phyloP scores from a whole-genome alignment of 2,113 vertebrate species.

The Cynocephalus volans region DNA sequence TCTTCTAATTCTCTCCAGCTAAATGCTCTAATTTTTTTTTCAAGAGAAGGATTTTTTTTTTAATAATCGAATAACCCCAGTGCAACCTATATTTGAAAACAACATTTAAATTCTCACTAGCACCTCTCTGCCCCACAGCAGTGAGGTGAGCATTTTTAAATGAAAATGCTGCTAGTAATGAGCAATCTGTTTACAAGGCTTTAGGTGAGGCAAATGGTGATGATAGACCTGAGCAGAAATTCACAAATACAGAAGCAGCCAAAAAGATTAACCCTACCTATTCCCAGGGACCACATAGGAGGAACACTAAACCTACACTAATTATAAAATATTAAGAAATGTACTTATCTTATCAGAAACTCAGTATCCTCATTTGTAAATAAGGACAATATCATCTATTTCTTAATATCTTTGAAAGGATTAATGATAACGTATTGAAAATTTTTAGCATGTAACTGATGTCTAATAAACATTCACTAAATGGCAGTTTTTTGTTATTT shows the following conservation, averaged over 20 bases:
- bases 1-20: conserved; percentile 14
- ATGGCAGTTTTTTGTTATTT: background rate
- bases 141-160: background rate
- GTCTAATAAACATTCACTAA: background rate
- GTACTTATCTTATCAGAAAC: background rate
- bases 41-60: background rate
- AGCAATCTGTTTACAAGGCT: background rate
- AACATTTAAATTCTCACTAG: background rate
- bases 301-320: background rate
- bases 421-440: background rate
- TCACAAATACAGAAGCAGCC: background rate
- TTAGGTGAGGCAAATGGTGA: background rate
- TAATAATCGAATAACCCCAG: background rate
- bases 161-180: background rate
- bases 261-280: background rate
- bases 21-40: background rate
- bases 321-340: background rate
- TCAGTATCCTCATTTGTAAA: background rate
- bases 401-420: background rate
- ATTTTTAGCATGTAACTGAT: background rate
- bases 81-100: background rate
- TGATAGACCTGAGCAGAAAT: background rate
- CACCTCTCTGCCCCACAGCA: background rate
- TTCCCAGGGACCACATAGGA: background rate
- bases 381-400: background rate